A percentile compares a stretch with the other conserved stretches of the same genome.
Evolutionary conservation across 2,113 vertebrate genomes (phyloP).

Genomic region (Xenopus tropicalis): UCB_Xtro_10.0 CM004445.2:100462501-100463000

Average conservation of each 20-base stretch:
- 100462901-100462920: constrained; percentile 39
- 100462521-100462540: constrained; percentile 37
- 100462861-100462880: constrained; percentile 51
- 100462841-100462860: constrained; percentile 53
- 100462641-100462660: constrained; percentile 35
- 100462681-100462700: constrained; percentile 50
- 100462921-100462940: too few species aligned
- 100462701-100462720: constrained; percentile 55
- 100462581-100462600: constrained; percentile 1
- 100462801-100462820: constrained; percentile 45
- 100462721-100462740: constrained; percentile 59
- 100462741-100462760: constrained; percentile 48
- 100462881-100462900: constrained; percentile 31
- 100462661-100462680: constrained; percentile 47
- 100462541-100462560: constrained; percentile 2
- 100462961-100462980: too few species aligned
- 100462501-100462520: constrained; percentile 14
- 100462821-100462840: constrained; percentile 48
- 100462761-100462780: constrained; percentile 51
- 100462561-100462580: constrained; percentile 25
- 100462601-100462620: constrained; percentile 45
- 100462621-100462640: constrained; percentile 35
- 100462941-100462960: too few species aligned
- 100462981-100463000: too few species aligned
- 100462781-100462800: constrained; percentile 18